These are phyloP conservation scores for Micrastur ruficollis DNA, from an alignment of 2,797 vertebrate species.

Conservation along the genomic window DNA sequence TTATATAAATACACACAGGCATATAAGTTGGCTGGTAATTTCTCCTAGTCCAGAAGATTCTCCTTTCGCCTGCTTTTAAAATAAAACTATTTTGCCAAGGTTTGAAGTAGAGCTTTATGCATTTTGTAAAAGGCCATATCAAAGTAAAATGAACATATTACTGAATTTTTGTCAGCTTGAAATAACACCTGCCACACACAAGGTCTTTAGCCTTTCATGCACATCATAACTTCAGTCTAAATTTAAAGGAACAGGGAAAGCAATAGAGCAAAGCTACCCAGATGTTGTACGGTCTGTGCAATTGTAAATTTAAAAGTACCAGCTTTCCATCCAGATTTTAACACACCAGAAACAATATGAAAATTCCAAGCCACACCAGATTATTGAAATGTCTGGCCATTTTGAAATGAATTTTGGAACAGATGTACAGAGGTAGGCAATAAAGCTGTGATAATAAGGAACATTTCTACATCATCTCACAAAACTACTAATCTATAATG, in stretches of 20 bases:
- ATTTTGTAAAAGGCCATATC: slow-evolving; percentile 48
- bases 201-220: slow-evolving; percentile 80
- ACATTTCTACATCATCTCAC: slow-evolving; percentile 78
- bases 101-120: neutral
- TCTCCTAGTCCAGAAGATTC: neutral
- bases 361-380: slow-evolving; percentile 76
- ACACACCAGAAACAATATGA: slow-evolving; percentile 76
- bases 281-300: slow-evolving; percentile 89
- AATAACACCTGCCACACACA: slow-evolving; percentile 77
- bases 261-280: slow-evolving; percentile 83
- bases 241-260: slow-evolving; percentile 88
- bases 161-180: slow-evolving; percentile 72
- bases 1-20: neutral
- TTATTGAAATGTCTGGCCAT: slow-evolving; percentile 78
- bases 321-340: slow-evolving; percentile 78
- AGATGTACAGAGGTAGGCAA: slow-evolving; percentile 79
- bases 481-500: slow-evolving; percentile 74
- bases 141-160: slow-evolving; percentile 69
- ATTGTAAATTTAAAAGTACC: slow-evolving; percentile 78
- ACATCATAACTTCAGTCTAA: slow-evolving; percentile 85
- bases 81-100: neutral
- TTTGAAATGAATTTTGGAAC: slow-evolving; percentile 78
- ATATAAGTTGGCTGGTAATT: neutral
- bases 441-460: slow-evolving; percentile 81
- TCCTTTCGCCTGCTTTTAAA: neutral